Base-by-base conservation (phyloP, 2,888 invertebrate species). In the Lissonota sp. region DNA sequence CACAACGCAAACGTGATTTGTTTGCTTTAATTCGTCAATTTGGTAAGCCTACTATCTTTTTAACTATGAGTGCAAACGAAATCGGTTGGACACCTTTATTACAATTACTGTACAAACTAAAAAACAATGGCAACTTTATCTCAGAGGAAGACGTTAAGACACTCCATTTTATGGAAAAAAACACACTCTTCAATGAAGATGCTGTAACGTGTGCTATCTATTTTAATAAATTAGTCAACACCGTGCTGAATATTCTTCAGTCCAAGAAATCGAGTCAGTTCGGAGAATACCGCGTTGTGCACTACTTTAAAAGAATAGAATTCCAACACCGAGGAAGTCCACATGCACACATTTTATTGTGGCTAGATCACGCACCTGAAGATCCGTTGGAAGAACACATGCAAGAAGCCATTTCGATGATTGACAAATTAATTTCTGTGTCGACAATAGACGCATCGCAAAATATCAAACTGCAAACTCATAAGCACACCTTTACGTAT, bases 291-390 rank as follows among this genome's bases (percentile, higher is more conserved):
- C 12, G 60, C 42, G 79, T 84, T 5, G 40, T 57, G 6, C 57
- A 88, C 84, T 85, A 84, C 55, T 92, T 92, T 83, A 58, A 88
- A 85, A 83, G 90, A 2, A 90, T 92, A 80, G 91, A 92, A 83
- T 92, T 93, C 66, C 91, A 92, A 76, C 89, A 92, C 85, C 82
- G 87, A 72, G 92, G 91, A 82, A 92, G 91, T 79, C 91, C 92
- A 0, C 90, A 90, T 77, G 92, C 91, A 8, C 92, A 92, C 53
- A 90, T 91, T 84, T 86, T 92, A 44, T 5, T 92, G 80, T 93
- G 92, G 92, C 86, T 93, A 10, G 83, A 90, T 55, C 60, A 91
- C 62, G 92, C 88, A 62, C 91, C 91, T 1, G 6, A 55, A 6
- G 57, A 85, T 71, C 37, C 16, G 37, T 8, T 83, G 3, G 70